Evolutionary conservation across 2,113 vertebrate genomes (phyloP).

Genomic region (Edolisoma coerulescens): DNA sequence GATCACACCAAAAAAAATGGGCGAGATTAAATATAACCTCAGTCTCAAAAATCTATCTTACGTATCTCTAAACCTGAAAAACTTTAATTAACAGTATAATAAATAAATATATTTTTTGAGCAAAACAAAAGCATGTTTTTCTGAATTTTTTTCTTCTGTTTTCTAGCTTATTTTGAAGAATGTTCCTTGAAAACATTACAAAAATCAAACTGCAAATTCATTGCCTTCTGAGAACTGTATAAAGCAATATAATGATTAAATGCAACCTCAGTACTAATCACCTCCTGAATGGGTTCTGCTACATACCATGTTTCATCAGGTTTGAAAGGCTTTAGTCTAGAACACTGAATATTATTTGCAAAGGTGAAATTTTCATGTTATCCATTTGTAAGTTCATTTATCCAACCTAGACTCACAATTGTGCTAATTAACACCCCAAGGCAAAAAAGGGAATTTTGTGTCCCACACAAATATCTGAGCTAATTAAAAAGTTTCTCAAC

Average conservation of each 20-base stretch:
- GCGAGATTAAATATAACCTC: neutral
- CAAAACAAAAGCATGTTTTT: neutral
- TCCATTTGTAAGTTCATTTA: neutral
- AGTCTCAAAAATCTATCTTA: neutral
- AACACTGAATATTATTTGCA: neutral
- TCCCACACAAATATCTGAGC: neutral
- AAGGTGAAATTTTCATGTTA: neutral
- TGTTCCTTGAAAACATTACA: neutral
- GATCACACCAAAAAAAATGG: fast-evolving
- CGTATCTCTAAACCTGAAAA: neutral
- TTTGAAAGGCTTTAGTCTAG: neutral
- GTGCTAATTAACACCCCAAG: neutral
- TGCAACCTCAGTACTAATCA: neutral
- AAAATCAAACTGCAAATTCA: neutral
- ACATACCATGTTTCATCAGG: neutral
- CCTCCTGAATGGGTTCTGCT: neutral
- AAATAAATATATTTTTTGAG: neutral
- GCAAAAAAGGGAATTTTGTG: neutral
- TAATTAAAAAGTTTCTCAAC: neutral
- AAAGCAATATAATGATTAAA: neutral
- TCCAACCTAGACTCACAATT: neutral
- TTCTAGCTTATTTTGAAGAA: neutral
- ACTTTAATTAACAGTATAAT: neutral
- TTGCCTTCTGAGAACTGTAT: neutral
- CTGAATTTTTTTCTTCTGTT: neutral